A percentile compares a stretch with the other conserved stretches of the same genome.
Evolutionary conservation across 2,113 vertebrate species (phyloP).

Genomic region (Picathartes gymnocephalus): DNA sequence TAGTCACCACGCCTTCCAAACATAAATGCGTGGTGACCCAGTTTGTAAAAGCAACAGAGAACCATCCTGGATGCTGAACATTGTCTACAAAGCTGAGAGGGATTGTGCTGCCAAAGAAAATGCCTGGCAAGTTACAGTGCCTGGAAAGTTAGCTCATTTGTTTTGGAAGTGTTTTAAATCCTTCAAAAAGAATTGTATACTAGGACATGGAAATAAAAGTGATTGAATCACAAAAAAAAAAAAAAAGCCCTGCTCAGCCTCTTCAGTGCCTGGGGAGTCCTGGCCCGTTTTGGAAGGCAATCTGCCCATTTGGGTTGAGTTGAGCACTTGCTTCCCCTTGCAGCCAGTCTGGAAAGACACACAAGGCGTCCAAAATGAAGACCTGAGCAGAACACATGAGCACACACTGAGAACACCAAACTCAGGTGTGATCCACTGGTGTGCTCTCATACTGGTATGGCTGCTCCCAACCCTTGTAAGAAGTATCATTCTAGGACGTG

Average conservation of each 20-base stretch:
- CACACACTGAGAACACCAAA: not conserved
- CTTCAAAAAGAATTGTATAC: not conserved
- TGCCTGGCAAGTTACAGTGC: not conserved
- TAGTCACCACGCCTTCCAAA: not conserved
- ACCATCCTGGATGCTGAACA: not conserved
- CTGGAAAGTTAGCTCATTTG: constrained; percentile 1
- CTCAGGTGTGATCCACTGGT: not conserved
- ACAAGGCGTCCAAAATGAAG: not conserved
- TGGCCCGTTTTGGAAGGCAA: not conserved
- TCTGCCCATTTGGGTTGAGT: not conserved
- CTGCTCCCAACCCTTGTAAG: not conserved
- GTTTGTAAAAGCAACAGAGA: not conserved
- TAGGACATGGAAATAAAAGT: not conserved
- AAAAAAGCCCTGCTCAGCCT: not conserved
- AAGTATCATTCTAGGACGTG: not conserved
- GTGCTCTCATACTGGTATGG: not conserved
- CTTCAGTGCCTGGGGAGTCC: not conserved
- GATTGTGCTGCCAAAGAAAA: not conserved
- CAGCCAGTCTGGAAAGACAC: not conserved
- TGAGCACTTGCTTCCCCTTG: not conserved
- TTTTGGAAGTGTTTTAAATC: not conserved
- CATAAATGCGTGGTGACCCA: not conserved
- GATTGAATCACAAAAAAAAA: not conserved
- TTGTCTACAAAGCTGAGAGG: not conserved
- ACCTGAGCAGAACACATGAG: not conserved